Base-by-base conservation (phyloP, 2,113 vertebrate genomes). In the Malurus cyaneus region DNA sequence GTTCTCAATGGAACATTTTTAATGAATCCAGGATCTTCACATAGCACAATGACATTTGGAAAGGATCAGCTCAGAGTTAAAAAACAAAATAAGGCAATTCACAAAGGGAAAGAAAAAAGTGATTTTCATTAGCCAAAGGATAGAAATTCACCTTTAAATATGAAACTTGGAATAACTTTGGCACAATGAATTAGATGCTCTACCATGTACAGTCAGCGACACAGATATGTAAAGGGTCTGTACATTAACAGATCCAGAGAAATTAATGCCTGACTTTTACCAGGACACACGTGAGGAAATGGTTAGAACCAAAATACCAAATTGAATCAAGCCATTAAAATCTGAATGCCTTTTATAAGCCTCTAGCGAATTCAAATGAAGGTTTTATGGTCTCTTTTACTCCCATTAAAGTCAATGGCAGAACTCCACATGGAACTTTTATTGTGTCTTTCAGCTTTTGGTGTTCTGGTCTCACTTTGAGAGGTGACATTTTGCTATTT, bases 11-110 rank as follows among this genome's bases (percentile, higher is more conserved):
- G 96, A 95, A 86, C 80, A 53, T 74, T 94, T 97, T 97, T 96
- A 96, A 97, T 97, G 96, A 97, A 97, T 92, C 90, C 69, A 78
- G 80, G 85, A 93, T 94, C 82, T 95, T 86, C 94, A 67, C 88
- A 86, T 2, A 88, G 64, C 65, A 56, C 92, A 86, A 83, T 97
- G 96, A 97, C 94, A 97, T 97, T 97, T 97, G 92, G 79, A 97
- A 96, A 97, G 95, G 96, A 97, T 97, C 94, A 95, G 29, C n/a
- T 90, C 20, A 12, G 80, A 92, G 72, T 71, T 78, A 44, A 93
- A 92, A 93, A 93, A 82, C 73, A 96, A 89, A 96, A 95, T 54
- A 89, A 88, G 90, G 60, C 92, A 95, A 94, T 66, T 91, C 94
- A 95, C 94, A 74, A 57, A 86, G 92, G 86, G 21, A 0, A 31